Evolutionary conservation across 2,797 vertebrate genomes (phyloP).

Genomic region (Phrynocephalus guinanensis): DNA sequence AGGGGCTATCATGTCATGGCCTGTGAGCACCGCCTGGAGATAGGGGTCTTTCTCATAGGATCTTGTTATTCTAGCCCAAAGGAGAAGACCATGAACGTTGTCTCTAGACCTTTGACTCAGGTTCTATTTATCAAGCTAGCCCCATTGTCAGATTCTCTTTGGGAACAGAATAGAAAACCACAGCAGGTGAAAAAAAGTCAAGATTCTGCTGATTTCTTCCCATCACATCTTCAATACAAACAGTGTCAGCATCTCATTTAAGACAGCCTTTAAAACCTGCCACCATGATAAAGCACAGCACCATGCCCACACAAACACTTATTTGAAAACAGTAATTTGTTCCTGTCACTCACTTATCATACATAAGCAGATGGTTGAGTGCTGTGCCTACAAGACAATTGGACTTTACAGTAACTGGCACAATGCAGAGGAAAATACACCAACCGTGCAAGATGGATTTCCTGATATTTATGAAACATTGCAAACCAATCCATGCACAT

Average conservation of each 20-base stretch:
- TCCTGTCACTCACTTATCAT: background rate
- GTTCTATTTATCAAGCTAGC: background rate
- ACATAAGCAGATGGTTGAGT: background rate
- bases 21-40: too few relatives aligned
- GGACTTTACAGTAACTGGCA: background rate
- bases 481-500: slow-evolving; percentile 65
- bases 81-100: too few relatives aligned
- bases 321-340: slow-evolving; percentile 1
- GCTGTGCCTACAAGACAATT: background rate
- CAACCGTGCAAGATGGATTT: slow-evolving; percentile 28
- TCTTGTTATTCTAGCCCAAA: background rate
- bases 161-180: background rate
- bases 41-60: background rate
- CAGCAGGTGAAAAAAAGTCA: background rate
- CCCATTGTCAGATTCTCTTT: background rate
- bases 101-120: background rate
- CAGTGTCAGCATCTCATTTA: background rate
- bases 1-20: too few relatives aligned
- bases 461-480: slow-evolving; percentile 47
- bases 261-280: slow-evolving; percentile 2
- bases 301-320: background rate
- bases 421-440: slow-evolving; percentile 12
- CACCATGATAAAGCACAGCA: background rate
- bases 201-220: background rate
- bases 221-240: background rate